Base-by-base conservation (phyloP, 2,797 vertebrate species). In the Alectoris magna region DNA sequence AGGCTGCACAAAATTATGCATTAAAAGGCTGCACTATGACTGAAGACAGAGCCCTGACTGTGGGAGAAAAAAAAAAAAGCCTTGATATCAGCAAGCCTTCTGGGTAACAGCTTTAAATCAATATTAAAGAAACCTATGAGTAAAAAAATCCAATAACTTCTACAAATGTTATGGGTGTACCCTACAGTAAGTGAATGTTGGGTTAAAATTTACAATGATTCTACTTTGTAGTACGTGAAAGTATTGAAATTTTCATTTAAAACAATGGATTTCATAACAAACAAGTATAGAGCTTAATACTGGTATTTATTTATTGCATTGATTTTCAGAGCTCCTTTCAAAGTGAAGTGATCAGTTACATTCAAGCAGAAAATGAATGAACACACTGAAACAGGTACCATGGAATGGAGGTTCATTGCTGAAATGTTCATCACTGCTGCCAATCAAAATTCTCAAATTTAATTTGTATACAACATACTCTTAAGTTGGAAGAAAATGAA, bases 211-310 rank as follows among this genome's bases (percentile, higher is more conserved):
- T 94, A 87, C 88, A 91, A 9, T 59, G 62, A 80, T 92, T 59
- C 56, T 84, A 59, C 36, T 85, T 84, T 49, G 75, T 85, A 75
- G 49, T 46, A 51, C n/a, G 62, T 51, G 62, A 14, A 36, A 63
- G 22, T 86, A 91, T 53, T 75, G 84, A 91, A 87, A 92, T 89
- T 94, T 76, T 91, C 38, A 84, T 91, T 87, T 84, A 92, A 91
- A 93, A 85, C 73, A 67, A 91, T 49, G 49, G 75, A 81, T 88
- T 91, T 91, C 70, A 29, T 63, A 93, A 75, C 39, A 89, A 91
- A 83, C 15, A 59, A 60, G 8, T 75, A 48, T 3, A 71, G 39
- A 81, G 22, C 63, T 72, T 88, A 63, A 81, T 63, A 79, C 56
- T 39, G 63, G 9, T 81, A 56, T 93, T 91, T 90, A 88, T 78